Percentiles rank a stretch among this genome's conserved stretches.
phyloP scores from a whole-genome alignment of 2,113 vertebrate genomes.

The Rana temporaria region DNA sequence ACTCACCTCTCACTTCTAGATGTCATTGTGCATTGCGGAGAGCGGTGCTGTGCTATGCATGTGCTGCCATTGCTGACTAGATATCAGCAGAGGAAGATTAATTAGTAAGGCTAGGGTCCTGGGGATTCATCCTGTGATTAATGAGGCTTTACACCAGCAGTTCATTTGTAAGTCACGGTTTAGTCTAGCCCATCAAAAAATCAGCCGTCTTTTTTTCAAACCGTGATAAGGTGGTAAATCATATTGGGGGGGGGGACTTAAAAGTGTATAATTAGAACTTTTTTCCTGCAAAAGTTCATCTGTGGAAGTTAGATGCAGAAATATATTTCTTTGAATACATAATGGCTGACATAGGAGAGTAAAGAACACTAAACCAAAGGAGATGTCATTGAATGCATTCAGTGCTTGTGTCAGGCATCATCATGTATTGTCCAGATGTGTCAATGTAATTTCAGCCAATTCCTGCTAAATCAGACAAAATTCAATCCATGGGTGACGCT shows the following conservation, averaged over 20 bases:
- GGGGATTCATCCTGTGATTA: conserved; percentile 51
- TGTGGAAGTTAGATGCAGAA: background rate
- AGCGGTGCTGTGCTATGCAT: background rate
- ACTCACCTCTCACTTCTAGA: background rate
- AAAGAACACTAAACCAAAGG: too few relatives aligned
- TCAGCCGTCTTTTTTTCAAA: background rate
- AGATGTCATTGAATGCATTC: too few relatives aligned
- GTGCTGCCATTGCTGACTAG: conserved; percentile 33
- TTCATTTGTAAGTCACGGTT: conserved; percentile 50
- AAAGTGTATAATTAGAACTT: background rate
- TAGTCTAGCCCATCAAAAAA: conserved; percentile 23
- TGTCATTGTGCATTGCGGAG: conserved; percentile 15
- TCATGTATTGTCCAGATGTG: too few relatives aligned
- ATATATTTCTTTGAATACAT: too few relatives aligned
- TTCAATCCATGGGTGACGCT: too few relatives aligned
- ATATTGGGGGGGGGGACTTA: background rate
- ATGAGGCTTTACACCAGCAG: conserved; percentile 51
- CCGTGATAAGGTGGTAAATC: background rate
- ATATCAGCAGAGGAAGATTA: conserved; percentile 53
- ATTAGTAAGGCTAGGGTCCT: conserved; percentile 37
- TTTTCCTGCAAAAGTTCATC: background rate
- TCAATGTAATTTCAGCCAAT: too few relatives aligned
- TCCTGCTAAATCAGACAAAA: too few relatives aligned
- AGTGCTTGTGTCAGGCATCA: too few relatives aligned
- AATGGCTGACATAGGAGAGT: too few relatives aligned